Conservation (phyloP, 1,140 invertebrate species). For the Platyscapa corneri region DNA sequence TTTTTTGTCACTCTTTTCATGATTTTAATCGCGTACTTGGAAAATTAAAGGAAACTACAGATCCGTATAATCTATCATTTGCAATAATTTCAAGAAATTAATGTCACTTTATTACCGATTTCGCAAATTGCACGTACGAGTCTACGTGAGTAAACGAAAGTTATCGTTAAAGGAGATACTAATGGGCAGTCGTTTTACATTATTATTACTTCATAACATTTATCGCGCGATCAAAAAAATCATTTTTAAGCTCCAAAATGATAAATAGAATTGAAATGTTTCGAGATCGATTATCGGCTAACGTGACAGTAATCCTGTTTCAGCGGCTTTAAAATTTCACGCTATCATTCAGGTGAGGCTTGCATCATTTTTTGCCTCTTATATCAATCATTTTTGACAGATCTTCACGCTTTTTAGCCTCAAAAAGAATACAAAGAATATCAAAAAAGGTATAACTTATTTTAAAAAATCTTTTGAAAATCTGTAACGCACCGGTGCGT, state of each 20-base stretch:
- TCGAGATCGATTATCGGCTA: not conserved
- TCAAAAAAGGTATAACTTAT: not conserved
- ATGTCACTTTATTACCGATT: too few species aligned
- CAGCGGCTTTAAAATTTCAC: slow-evolving; percentile 33
- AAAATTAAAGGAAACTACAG: too few species aligned
- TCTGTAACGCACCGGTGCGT: not conserved
- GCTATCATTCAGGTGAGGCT: not conserved
- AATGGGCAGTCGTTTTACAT: not conserved
- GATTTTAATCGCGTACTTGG: too few species aligned
- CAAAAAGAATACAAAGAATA: not conserved
- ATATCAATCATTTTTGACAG: slow-evolving; percentile 37
- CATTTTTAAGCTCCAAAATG: not conserved
- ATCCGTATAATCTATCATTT: too few species aligned
- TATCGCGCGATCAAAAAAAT: not conserved
- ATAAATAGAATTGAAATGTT: slow-evolving; percentile 22
- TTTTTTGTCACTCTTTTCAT: too few species aligned
- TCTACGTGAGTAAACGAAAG: not conserved
- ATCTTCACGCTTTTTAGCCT: slow-evolving; percentile 38
- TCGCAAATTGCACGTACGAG: too few species aligned
- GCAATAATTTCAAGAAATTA: too few species aligned
- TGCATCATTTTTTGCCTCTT: slow-evolving; percentile 9
- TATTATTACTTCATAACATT: not conserved
- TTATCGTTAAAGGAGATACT: not conserved
- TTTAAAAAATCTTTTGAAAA: not conserved
- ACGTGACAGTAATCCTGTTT: slow-evolving; percentile 14